These are phyloP conservation scores for Leptopilina boulardi DNA, from an alignment of 1,140 invertebrate species.

Conservation along the genomic window DNA sequence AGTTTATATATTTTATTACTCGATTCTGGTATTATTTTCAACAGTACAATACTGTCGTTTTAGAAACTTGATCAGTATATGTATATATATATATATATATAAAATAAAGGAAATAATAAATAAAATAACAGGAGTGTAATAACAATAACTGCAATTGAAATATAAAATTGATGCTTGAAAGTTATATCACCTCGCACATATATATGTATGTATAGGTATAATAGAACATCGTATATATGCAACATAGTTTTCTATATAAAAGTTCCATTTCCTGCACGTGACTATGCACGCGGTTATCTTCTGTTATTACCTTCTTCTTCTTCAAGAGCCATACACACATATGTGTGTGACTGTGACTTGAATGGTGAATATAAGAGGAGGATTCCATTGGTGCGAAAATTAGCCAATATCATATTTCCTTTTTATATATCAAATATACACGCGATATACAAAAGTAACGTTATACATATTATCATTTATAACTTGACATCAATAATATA, in stretches of 20 bases:
- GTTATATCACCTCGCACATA: conserved; percentile 1
- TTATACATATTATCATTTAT: conserved; percentile 12
- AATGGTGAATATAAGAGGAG: no score
- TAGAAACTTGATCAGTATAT: no score
- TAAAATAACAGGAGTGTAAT: conserved; percentile 13
- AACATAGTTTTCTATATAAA: conserved; percentile 5
- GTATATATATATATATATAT: neutral
- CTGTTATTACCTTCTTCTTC: neutral
- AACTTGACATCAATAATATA: neutral
- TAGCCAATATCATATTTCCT: conserved; percentile 1
- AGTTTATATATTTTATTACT: no score
- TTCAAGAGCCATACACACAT: neutral
- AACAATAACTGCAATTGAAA: conserved; percentile 6
- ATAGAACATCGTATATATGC: conserved; percentile 13
- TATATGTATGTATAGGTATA: neutral
- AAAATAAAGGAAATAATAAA: neutral
- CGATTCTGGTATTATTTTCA: no score
- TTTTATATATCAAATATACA: neutral
- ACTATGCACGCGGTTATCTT: neutral
- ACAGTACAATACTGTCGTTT: no score
- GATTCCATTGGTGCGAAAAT: neutral
- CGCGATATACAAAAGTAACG: neutral
- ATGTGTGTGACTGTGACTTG: neutral
- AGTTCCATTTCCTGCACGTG: neutral
- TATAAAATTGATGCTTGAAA: conserved; percentile 6